Evolutionary conservation across 2,797 vertebrate species (phyloP), one percentile per base, ranked within the genome.

Genomic region (Hafferia zeledoni): DNA sequence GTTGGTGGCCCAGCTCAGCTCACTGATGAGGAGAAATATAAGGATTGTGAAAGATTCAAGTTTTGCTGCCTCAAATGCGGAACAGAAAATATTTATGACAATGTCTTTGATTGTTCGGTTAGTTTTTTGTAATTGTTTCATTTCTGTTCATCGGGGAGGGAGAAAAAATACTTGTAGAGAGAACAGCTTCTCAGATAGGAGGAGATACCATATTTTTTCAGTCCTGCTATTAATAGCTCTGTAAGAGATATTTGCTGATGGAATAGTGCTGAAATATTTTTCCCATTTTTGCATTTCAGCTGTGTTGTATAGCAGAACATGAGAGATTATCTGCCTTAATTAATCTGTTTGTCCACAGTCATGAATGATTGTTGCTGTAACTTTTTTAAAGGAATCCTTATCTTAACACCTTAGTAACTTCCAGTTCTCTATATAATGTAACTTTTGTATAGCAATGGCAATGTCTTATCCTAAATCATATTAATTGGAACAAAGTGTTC

Each of bases 21-120:
- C 93, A 99, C 98, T 1, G 99, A 99, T 60, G 99, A 99, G 95
- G 99, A 99, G 96, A 99, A 99, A 72, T 99, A 99, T 86, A 99
- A 98, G 79, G 99, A 99, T 94, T 99, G 99, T 49, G 99, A 99
- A 95, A 98, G 98, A 94, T 99, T 99, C 97, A 98, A 98, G 72
- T 99, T 99, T 97, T 92, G 97, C 94, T 99, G 99, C 94, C 98
- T 98, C 19, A 97, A 98, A 46, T 99, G 99, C 6, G 98, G 98
- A 95, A 99, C 98, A 1, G 98, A 99, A 95, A 99, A 99, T 97
- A 98, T 99, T 98, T 99, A 99, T 80, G 99, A 99, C 97, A 98
- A 94, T 82, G 98, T 98, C 93, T 99, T 99, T 90, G 98, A 99
- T 96, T 98, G 98, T 97, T 98, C 98, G 97, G 99, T 99, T 96